A percentile compares a stretch with the other conserved stretches of the same genome.
phyloP scores from a whole-genome alignment of 2,888 invertebrate species.

The Apodemia mormo region DNA sequence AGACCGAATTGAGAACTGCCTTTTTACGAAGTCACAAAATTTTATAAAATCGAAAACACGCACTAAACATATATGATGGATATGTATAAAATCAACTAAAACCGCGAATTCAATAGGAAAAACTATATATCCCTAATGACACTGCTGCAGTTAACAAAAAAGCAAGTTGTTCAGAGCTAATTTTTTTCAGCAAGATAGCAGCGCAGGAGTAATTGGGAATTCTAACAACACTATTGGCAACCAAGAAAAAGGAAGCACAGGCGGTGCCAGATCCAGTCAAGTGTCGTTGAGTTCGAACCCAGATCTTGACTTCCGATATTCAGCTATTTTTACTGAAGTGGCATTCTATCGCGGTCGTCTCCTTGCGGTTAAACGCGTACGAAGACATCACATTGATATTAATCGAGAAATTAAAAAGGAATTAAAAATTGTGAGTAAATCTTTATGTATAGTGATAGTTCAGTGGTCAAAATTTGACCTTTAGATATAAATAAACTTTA shows the following conservation, averaged over 20 bases:
- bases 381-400: conserved; percentile 93
- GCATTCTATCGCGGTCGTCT: conserved; percentile 94
- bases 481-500: no score
- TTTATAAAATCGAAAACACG: no score
- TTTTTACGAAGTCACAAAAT: no score
- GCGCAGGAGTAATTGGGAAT: conserved; percentile 88
- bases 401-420: conserved; percentile 95
- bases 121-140: no score
- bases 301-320: conserved; percentile 94
- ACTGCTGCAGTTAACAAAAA: neutral
- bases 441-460: no score
- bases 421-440: conserved; percentile 88
- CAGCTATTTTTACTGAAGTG: conserved; percentile 94
- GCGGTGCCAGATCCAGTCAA: conserved; percentile 89
- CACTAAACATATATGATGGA: no score
- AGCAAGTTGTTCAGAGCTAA: conserved; percentile 75
- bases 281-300: conserved; percentile 96
- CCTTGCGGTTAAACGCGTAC: conserved; percentile 92
- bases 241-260: conserved; percentile 59
- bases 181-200: conserved; percentile 81
- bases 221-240: conserved; percentile 88
- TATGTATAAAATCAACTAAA: no score
- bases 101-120: no score
- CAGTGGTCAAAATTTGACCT: no score
- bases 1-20: no score